Evolutionary conservation across 2,113 vertebrate genomes (phyloP).

Genomic region (Micromys minutus): DNA sequence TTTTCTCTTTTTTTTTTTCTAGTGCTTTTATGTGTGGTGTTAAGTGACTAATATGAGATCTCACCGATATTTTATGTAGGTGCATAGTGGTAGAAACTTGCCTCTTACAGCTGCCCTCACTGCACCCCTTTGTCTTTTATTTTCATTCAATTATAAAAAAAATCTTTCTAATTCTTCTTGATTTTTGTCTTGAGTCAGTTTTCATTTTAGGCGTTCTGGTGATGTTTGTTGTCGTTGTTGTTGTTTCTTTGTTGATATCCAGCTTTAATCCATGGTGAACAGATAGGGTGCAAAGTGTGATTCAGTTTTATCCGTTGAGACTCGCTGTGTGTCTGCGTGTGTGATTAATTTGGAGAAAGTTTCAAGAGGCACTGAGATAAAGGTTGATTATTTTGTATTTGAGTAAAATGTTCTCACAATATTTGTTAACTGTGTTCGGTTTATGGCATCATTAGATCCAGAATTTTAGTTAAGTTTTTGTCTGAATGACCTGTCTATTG

Average conservation of each 20-base stretch:
- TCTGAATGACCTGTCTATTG: background rate
- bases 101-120: background rate
- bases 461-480: background rate
- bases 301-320: background rate
- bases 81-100: background rate
- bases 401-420: background rate
- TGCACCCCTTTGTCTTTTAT: background rate
- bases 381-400: background rate
- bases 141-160: background rate
- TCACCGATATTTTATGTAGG: background rate
- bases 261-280: background rate
- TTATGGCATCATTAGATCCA: background rate
- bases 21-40: background rate
- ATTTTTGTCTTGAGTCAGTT: background rate
- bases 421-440: background rate
- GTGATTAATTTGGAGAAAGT: background rate
- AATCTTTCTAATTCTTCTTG: background rate
- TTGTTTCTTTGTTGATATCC: background rate
- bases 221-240: background rate
- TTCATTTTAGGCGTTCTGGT: background rate
- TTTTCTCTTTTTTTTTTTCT: background rate
- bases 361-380: background rate
- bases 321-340: background rate
- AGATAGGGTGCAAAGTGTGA: background rate
- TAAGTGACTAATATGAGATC: background rate